Conservation (phyloP, 2,797 vertebrate genomes). For the Cirrhinus molitorella region DNA sequence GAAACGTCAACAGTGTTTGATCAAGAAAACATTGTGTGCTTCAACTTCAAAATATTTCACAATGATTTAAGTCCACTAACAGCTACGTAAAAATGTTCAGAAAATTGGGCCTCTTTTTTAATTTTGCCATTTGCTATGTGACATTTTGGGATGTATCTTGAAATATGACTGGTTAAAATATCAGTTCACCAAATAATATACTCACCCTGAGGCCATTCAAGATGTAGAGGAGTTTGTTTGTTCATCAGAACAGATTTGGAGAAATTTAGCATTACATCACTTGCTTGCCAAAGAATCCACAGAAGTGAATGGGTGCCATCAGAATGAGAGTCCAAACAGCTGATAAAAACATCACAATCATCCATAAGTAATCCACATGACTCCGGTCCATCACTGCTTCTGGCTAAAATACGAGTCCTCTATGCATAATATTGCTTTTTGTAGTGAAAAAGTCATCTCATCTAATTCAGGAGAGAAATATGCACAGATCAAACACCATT, state of each 20-base stretch:
- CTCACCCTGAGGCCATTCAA: neutral
- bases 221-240: neutral
- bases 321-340: neutral
- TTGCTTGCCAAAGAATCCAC: neutral
- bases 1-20: neutral
- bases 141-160: neutral
- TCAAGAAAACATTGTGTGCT: neutral
- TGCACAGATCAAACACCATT: neutral
- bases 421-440: neutral
- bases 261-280: neutral
- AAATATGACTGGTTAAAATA: neutral
- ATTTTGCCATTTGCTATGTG: neutral
- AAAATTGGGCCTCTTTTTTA: neutral
- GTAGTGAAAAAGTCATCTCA: neutral
- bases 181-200: neutral
- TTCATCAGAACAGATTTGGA: neutral
- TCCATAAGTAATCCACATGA: neutral
- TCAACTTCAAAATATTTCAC: neutral
- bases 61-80: neutral
- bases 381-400: neutral
- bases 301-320: neutral
- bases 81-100: neutral
- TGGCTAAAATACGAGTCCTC: neutral
- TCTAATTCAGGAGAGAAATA: neutral
- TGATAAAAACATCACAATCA: neutral